Conservation (phyloP, 30 jellyfish, hydroid and myxozoan species). For the Pelagia noctiluca region DNA sequence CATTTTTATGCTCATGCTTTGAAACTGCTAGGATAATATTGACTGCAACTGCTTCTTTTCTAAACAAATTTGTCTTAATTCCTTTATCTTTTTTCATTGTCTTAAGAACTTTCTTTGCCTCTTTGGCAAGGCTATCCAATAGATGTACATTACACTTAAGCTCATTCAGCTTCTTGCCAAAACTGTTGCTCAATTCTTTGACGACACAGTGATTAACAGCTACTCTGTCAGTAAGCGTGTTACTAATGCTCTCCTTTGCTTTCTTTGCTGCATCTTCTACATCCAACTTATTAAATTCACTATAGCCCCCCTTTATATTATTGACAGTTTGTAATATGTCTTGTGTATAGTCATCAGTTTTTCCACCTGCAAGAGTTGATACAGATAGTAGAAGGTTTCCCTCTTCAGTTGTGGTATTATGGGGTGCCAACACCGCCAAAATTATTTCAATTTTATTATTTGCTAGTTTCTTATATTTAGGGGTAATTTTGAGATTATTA, state of each 20-base stretch:
- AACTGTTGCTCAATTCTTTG: background rate
- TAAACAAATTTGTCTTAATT: background rate
- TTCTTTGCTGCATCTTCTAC: background rate
- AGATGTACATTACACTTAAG: too few relatives aligned
- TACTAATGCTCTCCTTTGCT: background rate
- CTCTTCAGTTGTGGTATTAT: conserved; percentile 30
- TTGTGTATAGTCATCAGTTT: too few relatives aligned
- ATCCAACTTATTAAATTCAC: background rate
- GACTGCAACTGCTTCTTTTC: background rate
- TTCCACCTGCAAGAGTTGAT: conserved; percentile 53
- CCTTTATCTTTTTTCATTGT: conserved; percentile 11
- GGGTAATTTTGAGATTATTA: too few relatives aligned
- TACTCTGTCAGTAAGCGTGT: too few relatives aligned
- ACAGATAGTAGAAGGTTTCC: conserved; percentile 7
- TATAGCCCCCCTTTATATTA: conserved; percentile 10
- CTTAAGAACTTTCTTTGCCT: too few relatives aligned
- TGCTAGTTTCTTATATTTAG: too few relatives aligned
- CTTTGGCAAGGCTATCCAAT: conserved; percentile 36
- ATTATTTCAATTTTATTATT: too few relatives aligned
- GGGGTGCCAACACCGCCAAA: too few relatives aligned
- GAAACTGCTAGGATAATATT: background rate
- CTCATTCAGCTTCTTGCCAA: too few relatives aligned
- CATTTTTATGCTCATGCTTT: background rate
- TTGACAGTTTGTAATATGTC: conserved; percentile 24
- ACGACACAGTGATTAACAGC: too few relatives aligned